A percentile compares a stretch with the other conserved stretches of the same genome.
phyloP scores from a whole-genome alignment of 2,888 invertebrate species.

The Hipparchia sbordonii region DNA sequence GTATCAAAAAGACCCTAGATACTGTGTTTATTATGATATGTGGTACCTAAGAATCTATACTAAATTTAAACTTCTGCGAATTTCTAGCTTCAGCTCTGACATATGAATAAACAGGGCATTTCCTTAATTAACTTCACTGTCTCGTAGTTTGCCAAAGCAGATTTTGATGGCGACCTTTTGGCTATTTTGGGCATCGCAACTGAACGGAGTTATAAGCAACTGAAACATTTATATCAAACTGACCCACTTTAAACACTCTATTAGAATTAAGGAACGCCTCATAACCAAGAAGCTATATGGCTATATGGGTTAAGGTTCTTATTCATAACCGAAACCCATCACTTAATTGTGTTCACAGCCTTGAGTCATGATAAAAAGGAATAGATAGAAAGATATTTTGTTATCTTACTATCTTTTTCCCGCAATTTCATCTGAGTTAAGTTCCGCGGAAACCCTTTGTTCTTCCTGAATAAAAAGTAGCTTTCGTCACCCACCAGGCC shows the following conservation, averaged over 20 bases:
- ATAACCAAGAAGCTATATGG: not conserved
- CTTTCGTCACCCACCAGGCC: no score
- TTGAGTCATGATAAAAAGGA: not conserved
- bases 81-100: slow-evolving; percentile 10
- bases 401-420: no score
- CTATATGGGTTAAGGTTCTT: no score
- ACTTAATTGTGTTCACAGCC: not conserved
- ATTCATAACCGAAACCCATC: not conserved
- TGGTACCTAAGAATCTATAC: no score
- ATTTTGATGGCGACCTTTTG: slow-evolving; percentile 72
- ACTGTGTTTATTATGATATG: not conserved
- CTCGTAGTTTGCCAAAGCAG: slow-evolving; percentile 61
- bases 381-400: no score
- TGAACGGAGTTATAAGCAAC: slow-evolving; percentile 54
- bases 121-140: slow-evolving; percentile 70
- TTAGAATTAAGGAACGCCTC: slow-evolving; percentile 48
- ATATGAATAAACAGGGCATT: slow-evolving; percentile 57
- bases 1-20: not conserved
- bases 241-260: slow-evolving; percentile 61
- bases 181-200: slow-evolving; percentile 70
- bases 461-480: no score
- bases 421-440: no score
- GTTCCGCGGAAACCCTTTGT: no score
- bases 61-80: not conserved
- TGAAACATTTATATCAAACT: slow-evolving; percentile 57